Percentiles rank a stretch among this genome's conserved stretches.
These are phyloP conservation scores for Phocides pigmalion DNA, from an alignment of 1,140 invertebrate genomes.

Conservation along the genomic window DNA sequence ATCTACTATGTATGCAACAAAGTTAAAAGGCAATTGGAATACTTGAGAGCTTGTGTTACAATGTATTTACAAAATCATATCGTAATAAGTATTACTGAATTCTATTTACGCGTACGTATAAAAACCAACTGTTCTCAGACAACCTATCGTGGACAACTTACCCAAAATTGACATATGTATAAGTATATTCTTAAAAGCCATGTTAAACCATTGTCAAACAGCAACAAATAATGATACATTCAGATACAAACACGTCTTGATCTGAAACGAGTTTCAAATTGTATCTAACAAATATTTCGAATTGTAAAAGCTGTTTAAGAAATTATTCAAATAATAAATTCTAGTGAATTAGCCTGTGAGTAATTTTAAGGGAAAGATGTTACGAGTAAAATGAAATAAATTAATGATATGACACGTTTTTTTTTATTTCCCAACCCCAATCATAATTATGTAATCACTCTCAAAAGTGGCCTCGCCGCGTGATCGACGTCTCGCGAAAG, in stretches of 20 bases:
- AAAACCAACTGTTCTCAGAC: too few relatives aligned
- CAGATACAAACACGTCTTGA: constrained; percentile 41
- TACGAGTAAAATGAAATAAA: constrained; percentile 81
- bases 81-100: too few relatives aligned
- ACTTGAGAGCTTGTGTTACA: too few relatives aligned
- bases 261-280: constrained; percentile 63
- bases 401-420: constrained; percentile 51
- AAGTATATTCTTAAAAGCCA: background rate
- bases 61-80: too few relatives aligned
- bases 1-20: too few relatives aligned
- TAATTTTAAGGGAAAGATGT: constrained; percentile 77
- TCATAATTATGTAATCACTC: constrained; percentile 5
- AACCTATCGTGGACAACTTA: background rate
- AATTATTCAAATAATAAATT: constrained; percentile 79
- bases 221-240: constrained; percentile 16
- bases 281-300: constrained; percentile 60
- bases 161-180: background rate
- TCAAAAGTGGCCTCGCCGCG: too few relatives aligned
- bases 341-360: constrained; percentile 78
- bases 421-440: constrained; percentile 23
- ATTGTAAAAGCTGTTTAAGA: constrained; percentile 73
- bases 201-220: background rate
- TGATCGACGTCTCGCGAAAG: too few relatives aligned
- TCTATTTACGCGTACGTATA: too few relatives aligned
- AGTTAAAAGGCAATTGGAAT: too few relatives aligned